These are phyloP conservation scores for Conger conger DNA, from an alignment of 2,113 vertebrate species.

Conservation along the genomic window DNA sequence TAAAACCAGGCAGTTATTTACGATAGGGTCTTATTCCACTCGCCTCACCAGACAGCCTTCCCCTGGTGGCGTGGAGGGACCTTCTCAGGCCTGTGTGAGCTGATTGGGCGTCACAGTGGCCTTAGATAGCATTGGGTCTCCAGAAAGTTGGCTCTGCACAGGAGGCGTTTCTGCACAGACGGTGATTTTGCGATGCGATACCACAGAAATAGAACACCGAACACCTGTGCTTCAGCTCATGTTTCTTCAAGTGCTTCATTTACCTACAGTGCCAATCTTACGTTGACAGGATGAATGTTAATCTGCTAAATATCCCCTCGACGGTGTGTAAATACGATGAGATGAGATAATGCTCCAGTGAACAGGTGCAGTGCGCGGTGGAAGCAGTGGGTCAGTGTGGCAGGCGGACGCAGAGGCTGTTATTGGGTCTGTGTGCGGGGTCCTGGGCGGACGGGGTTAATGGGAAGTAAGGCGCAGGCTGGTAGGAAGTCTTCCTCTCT, in stretches of 20 bases:
- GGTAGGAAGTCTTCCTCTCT: conserved; percentile 14
- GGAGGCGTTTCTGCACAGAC: background rate
- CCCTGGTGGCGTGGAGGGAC: too few species aligned
- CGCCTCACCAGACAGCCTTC: too few species aligned
- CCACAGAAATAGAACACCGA: background rate
- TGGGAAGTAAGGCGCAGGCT: background rate
- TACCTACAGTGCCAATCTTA: too few species aligned
- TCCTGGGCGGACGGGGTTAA: conserved; percentile 14
- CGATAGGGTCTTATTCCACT: too few species aligned
- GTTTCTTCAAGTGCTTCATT: background rate
- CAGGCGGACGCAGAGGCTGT: background rate
- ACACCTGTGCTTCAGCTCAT: background rate
- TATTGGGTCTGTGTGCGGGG: too few species aligned
- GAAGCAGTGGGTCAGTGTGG: background rate
- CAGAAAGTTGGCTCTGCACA: background rate
- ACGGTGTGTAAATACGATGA: background rate
- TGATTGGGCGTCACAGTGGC: background rate
- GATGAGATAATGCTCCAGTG: background rate
- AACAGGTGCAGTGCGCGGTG: background rate
- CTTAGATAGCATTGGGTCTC: background rate
- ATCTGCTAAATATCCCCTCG: background rate
- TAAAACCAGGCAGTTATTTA: background rate
- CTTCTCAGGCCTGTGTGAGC: background rate
- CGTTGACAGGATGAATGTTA: background rate
- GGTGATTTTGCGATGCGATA: background rate